Evolutionary conservation across 2,113 vertebrate genomes (phyloP), one percentile per base, ranked within the genome.

Genomic region (Labeo rohita): DNA sequence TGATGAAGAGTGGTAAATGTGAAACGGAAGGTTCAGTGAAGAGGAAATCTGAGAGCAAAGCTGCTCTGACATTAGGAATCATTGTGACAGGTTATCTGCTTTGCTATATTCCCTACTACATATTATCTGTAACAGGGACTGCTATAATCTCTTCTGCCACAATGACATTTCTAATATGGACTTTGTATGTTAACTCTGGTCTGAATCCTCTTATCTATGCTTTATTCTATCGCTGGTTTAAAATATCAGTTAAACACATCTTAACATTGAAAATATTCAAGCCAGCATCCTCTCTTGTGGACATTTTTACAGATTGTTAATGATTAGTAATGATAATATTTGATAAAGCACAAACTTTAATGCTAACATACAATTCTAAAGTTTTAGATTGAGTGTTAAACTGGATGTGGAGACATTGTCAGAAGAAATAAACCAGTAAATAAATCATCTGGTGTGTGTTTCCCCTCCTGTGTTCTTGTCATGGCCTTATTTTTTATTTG

Each of bases 211-310:
- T 80, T 1, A 8, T 80, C 11, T 80, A 80, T 65, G 39, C 78
- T n/a, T 23, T 80, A 65, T 80, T 80, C 13, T 80, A 80, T 6
- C 16, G 9, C 59, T 80, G 56, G 78, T 80, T 80, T 80, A 80
- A 28, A 65, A 80, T 8, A 0, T 15, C 78, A n/a, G 59, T 47
- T 8, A 80, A 80, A 80, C n/a, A 47, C 34, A 63, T 80, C 0
- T 8, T 80, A 36, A 47, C 74, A 4, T 2, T 50, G 16, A 76
- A 76, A 76, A 76, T 76, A 76, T 52, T 23, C 6, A 6, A 45
- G 18, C 7, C 34, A 45, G 10, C 7, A 73, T 66, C 45, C 73
- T 75, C 45, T 75, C 12, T 12, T 1, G n/a, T 23, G 11, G 23
- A 73, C 8, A 45, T 73, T n/a, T 39, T 39, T 2, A 39, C 39